Evolutionary conservation across 2,797 vertebrate genomes (phyloP).

Genomic region (Harpagifer antarcticus): DNA sequence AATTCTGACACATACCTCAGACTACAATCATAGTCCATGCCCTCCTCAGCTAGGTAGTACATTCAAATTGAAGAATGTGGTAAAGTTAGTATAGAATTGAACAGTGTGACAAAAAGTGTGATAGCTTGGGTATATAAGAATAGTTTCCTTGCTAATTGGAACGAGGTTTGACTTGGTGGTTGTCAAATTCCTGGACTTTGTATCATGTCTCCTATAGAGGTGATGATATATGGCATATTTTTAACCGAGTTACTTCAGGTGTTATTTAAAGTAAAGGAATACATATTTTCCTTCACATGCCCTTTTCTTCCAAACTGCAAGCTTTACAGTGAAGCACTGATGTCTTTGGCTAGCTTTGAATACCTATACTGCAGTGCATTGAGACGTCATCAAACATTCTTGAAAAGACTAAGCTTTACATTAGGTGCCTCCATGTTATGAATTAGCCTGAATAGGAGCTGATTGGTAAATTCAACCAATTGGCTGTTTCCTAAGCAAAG

Average conservation of each 20-base stretch:
- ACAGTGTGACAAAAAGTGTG: not conserved
- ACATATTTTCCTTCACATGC: not conserved
- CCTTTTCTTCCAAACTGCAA: not conserved
- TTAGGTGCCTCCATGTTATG: not conserved
- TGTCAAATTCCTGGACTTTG: not conserved
- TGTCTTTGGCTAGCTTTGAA: not conserved
- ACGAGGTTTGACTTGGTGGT: not conserved
- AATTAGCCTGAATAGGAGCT: not conserved
- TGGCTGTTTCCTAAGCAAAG: not conserved
- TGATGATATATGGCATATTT: slow-evolving; percentile 1
- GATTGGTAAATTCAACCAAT: not conserved
- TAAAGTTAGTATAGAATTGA: slow-evolving; percentile 4
- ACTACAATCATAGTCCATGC: slow-evolving; percentile 37
- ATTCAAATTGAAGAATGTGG: slow-evolving; percentile 21
- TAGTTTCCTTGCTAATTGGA: not conserved
- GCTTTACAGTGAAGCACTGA: not conserved
- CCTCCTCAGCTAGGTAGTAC: not conserved
- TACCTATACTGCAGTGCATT: not conserved
- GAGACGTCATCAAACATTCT: not conserved
- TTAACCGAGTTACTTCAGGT: too few species aligned
- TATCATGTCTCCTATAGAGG: not conserved
- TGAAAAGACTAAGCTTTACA: not conserved
- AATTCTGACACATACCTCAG: slow-evolving; percentile 41
- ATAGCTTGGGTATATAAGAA: not conserved
- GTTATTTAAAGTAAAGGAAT: too few species aligned